Evolutionary conservation across 1,140 invertebrate genomes (phyloP).

Genomic region (Drosophila bipectinata): DNA sequence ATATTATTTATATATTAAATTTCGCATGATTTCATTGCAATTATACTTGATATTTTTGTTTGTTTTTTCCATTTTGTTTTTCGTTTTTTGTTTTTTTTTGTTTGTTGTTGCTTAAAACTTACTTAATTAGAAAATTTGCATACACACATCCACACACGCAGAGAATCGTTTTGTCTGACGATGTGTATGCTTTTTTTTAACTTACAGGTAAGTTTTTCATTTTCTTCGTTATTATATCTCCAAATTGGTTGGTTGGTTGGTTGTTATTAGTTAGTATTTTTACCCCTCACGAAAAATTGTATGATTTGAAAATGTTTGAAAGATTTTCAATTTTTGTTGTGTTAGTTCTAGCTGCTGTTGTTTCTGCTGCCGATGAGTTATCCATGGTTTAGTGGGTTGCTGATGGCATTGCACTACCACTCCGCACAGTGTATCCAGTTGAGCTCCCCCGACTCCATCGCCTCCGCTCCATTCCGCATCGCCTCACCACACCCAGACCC

Average conservation of each 20-base stretch:
- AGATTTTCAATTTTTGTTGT: slow-evolving; percentile 42
- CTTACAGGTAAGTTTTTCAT: slow-evolving; percentile 74
- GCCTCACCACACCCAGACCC: neutral
- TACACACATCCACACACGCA: slow-evolving; percentile 42
- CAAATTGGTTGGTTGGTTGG: slow-evolving; percentile 5
- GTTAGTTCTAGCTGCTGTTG: slow-evolving; percentile 50
- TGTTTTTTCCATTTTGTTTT: slow-evolving; percentile 7
- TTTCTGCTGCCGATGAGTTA: slow-evolving; percentile 31
- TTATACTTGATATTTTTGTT: slow-evolving; percentile 74
- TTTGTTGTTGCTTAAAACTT: slow-evolving; percentile 69
- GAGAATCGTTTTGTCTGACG: slow-evolving; percentile 22
- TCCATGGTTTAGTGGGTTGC: slow-evolving; percentile 33
- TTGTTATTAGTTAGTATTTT: slow-evolving; percentile 19
- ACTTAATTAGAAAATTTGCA: slow-evolving; percentile 79
- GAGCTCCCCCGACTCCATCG: slow-evolving; percentile 31
- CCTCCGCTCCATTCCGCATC: too few species aligned
- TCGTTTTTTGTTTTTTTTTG: slow-evolving; percentile 42
- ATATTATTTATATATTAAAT: slow-evolving; percentile 70
- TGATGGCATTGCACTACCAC: slow-evolving; percentile 29
- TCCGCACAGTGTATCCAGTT: slow-evolving; percentile 76
- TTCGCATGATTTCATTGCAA: slow-evolving; percentile 70
- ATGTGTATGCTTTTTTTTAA: slow-evolving; percentile 53
- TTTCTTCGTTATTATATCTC: slow-evolving; percentile 32
- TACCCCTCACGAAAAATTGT: slow-evolving; percentile 73
- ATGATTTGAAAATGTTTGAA: slow-evolving; percentile 41